These are phyloP conservation scores for Agriopis marginaria DNA, from an alignment of 2,888 invertebrate species.

Conservation along the genomic window DNA sequence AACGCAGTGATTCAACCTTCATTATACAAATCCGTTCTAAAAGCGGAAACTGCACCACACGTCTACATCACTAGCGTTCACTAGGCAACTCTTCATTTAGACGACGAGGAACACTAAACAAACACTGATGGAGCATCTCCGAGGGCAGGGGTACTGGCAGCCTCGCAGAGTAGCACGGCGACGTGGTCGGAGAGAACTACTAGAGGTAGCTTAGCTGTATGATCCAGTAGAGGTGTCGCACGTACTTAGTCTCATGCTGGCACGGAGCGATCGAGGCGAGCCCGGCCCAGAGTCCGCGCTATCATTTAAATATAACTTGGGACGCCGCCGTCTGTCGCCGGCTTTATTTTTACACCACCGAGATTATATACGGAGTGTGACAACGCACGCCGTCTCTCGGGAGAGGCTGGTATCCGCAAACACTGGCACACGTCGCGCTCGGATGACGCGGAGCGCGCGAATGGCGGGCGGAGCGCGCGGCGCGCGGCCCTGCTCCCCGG, in stretches of 20 bases:
- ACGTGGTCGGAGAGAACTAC: constrained; percentile 50
- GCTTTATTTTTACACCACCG: constrained; percentile 83
- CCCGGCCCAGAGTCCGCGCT: constrained; percentile 75
- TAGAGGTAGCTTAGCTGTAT: constrained; percentile 57
- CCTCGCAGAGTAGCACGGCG: constrained; percentile 45
- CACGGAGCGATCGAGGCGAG: constrained; percentile 72
- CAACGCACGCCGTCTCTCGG: constrained; percentile 70
- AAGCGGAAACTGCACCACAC: constrained; percentile 57
- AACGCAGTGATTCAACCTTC: constrained; percentile 66
- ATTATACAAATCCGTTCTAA: constrained; percentile 61
- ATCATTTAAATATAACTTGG: constrained; percentile 85
- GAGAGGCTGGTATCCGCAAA: constrained; percentile 55
- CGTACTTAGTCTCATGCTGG: constrained; percentile 83
- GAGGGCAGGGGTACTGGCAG: constrained; percentile 34
- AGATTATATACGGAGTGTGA: constrained; percentile 70
- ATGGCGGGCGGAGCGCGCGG: constrained; percentile 59
- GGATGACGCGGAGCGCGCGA: constrained; percentile 69
- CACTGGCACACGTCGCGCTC: constrained; percentile 55
- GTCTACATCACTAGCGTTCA: constrained; percentile 33
- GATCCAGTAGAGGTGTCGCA: constrained; percentile 69
- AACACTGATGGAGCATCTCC: constrained; percentile 43
- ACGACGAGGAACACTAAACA: constrained; percentile 45
- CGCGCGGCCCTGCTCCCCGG: constrained; percentile 52
- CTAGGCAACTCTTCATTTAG: constrained; percentile 35
- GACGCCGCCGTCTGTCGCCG: constrained; percentile 80